Conservation (phyloP, 2,113 vertebrate species). For the Ahaetulla prasina region DNA sequence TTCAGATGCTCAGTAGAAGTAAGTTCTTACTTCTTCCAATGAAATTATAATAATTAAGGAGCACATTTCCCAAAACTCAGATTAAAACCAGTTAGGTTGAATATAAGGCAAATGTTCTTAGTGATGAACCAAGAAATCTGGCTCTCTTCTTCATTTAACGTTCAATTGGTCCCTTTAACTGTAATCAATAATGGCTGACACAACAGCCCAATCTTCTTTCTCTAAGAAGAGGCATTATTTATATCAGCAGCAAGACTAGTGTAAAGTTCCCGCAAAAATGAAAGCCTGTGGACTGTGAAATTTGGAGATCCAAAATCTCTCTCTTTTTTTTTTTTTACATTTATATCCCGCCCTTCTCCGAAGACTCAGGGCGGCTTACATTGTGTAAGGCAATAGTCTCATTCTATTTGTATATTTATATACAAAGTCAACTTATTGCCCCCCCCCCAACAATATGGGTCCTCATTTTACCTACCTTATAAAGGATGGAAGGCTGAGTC, state of each 20-base stretch:
- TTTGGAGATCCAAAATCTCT: neutral
- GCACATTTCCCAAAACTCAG: conserved; percentile 15
- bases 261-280: neutral
- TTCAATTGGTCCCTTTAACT: neutral
- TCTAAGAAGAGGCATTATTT: neutral
- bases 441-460: too few relatives aligned
- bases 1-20: neutral
- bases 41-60: conserved; percentile 23
- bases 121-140: too few relatives aligned
- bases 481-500: too few relatives aligned
- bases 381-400: too few relatives aligned
- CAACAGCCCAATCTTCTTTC: neutral
- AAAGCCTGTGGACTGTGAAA: neutral
- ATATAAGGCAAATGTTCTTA: neutral
- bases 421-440: too few relatives aligned
- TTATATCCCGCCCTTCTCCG: too few relatives aligned
- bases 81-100: neutral
- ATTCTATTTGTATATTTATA: too few relatives aligned
- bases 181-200: neutral
- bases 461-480: too few relatives aligned
- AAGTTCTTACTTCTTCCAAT: neutral
- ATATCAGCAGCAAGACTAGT: neutral
- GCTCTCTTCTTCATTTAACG: neutral
- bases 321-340: too few relatives aligned
- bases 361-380: too few relatives aligned